Evolutionary conservation across 2,113 vertebrate species (phyloP), one percentile per base, ranked within the genome.

Genomic region (Pitta sordida): DNA sequence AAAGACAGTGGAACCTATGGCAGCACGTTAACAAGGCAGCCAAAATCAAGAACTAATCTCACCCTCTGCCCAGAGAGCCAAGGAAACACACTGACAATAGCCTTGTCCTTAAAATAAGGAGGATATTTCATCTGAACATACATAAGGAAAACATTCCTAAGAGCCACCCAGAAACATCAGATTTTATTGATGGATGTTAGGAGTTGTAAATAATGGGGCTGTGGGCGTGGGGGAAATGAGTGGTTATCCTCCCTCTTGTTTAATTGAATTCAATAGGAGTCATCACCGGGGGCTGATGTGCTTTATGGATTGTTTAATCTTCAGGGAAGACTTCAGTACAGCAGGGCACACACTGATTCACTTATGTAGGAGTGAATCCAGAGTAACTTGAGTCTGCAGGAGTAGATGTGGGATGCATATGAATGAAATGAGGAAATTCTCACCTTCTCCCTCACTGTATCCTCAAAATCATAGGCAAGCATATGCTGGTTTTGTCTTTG

Each of bases 131-230:
- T 32, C 10, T 79, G 34, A 52, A 64, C 29, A 10, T 9, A 14
- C 10, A 1, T 23, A 26, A 55, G n/a, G 49, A 55, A 88, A 86
- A 32, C 10, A 14, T 39, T 76, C 37, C 48, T 24, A 51, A 41
- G 46, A 69, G 37, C 18, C 55, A 36, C 41, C 56, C 36, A 64
- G 69, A 68, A 76, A 29, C 30, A 19, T 0, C 36, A 48, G 19
- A 7, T 82, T 64, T 70, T 60, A 44, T 22, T 48, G 39, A 39
- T 5, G 58, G 43, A 7, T 80, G 36, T 22, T 22, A 15, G 36
- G 53, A 39, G 59, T 11, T 0, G 1, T 36, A 68, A 80, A 36
- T 46, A 48, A 22, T 1, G 0, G 22, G 21, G 23, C 1, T 24
- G 23, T 2, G 8, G 46, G n/a, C 32, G 37, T 48, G 2, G 13